A percentile compares a stretch with the other conserved stretches of the same genome.
Evolutionary conservation across 2,113 vertebrate species (phyloP).

Genomic region (Cyanoderma ruficeps): DNA sequence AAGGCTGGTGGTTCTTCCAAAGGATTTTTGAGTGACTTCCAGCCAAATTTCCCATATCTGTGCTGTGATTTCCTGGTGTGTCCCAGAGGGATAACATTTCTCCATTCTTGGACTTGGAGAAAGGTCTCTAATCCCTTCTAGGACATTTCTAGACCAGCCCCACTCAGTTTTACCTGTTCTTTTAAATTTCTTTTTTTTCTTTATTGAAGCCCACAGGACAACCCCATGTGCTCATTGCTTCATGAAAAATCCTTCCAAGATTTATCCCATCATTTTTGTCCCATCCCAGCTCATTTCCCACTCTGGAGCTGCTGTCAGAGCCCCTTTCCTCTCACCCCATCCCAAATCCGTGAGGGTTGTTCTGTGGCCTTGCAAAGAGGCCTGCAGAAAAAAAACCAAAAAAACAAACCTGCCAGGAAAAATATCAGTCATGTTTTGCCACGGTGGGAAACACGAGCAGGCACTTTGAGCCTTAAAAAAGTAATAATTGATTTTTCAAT

Average conservation of each 20-base stretch:
- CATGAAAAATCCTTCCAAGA: background rate
- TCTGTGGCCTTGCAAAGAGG: background rate
- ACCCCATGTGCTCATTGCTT: accelerated
- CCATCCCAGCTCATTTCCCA: accelerated
- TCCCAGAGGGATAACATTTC: background rate
- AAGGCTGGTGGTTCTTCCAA: background rate
- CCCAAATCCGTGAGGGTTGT: background rate
- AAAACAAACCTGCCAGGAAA: background rate
- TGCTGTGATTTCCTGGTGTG: background rate
- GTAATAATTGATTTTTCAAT: constrained; percentile 56
- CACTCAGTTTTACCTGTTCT: background rate
- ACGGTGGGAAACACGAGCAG: background rate
- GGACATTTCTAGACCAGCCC: background rate
- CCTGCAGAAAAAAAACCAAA: background rate
- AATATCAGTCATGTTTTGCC: background rate
- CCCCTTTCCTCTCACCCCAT: background rate
- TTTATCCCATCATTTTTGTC: background rate
- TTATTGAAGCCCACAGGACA: background rate
- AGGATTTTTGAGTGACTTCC: background rate
- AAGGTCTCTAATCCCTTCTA: too few species aligned
- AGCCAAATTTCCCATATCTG: background rate
- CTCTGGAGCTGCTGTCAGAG: background rate
- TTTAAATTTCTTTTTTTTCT: background rate
- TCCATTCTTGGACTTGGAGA: background rate
- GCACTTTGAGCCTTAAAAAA: background rate